phyloP scores from a whole-genome alignment of 2,888 invertebrate genomes.

The Hedychridium roseum region DNA sequence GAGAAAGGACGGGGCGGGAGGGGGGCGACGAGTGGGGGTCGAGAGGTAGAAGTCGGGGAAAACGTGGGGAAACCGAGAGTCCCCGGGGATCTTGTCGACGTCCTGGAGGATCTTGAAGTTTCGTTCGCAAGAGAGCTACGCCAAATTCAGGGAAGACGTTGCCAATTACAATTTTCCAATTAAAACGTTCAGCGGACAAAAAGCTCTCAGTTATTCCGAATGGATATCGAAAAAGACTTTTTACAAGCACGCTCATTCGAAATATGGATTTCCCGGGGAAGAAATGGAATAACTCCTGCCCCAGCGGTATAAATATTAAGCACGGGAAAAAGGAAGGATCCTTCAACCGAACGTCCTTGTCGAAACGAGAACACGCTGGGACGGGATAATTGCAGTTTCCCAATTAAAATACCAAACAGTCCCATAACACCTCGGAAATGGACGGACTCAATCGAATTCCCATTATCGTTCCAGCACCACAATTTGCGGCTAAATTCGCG shows the following conservation, averaged over 20 bases:
- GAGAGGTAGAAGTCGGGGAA: slow-evolving; percentile 10
- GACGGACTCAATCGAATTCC: slow-evolving; percentile 54
- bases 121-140: slow-evolving; percentile 13
- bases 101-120: neutral
- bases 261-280: neutral
- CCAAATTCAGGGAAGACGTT: slow-evolving; percentile 28
- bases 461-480: slow-evolving; percentile 52
- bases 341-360: slow-evolving; percentile 2
- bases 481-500: slow-evolving; percentile 53
- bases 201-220: no score
- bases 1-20: slow-evolving; percentile 6
- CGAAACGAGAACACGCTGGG: slow-evolving; percentile 34
- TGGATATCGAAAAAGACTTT: no score
- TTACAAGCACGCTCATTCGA: no score
- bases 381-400: slow-evolving; percentile 52
- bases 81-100: slow-evolving; percentile 19
- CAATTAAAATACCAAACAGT: slow-evolving; percentile 51
- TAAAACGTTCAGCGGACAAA: slow-evolving; percentile 36
- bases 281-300: slow-evolving; percentile 1
- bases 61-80: slow-evolving; percentile 21
- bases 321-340: neutral
- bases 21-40: slow-evolving; percentile 8
- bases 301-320: neutral
- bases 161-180: slow-evolving; percentile 45
- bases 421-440: slow-evolving; percentile 46